Base-by-base conservation (phyloP, 2,113 vertebrate species). In the Gnathonemus echidnorhynchus region DNA sequence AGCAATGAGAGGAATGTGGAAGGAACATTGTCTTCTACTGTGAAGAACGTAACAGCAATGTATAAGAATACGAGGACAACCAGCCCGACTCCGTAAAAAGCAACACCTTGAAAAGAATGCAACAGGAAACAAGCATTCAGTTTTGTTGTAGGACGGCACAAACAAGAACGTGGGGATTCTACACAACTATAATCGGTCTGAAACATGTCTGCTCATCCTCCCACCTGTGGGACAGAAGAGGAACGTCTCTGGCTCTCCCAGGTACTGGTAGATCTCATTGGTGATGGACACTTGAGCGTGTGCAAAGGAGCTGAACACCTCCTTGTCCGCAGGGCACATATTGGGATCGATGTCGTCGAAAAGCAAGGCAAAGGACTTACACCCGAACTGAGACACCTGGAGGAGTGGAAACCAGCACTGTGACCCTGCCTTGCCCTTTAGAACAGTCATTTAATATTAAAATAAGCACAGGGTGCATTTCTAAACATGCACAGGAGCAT, bases 341-440 rank as follows among this genome's bases (percentile, higher is more conserved):
- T 99, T 98, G 86, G 97, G 94, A 94, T 99, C 98, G 0, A 99
- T 99, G 94, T 99, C 98, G 91, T 99, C 98, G 91, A 99, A 99
- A 21, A 99, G 96, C 88, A 99, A 93, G 5, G 98, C 98, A 96
- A 99, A 99, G 88, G 97, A 98, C 86, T 96, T 96, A 95, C 98
- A 99, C 58, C 98, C 98, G 91, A 99, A 98, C 84, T 95, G 96
- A 90, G 95, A 96, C 92, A 99, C 98, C 98, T 99, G 94, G 21
- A 8, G n/a, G 58, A 90, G 0, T 90, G 52, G 84, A 90, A 6
- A 92, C 2, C 8, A 58, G 35, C 74, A 42, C 74, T 8, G 35
- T 39, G 15, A 80, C 13, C 31, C 31, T 8, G 74, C 3, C 13
- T 39, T 80, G 35, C 74, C 15, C 35, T 77, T 42, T 2, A 9